Conservation (phyloP, 2,888 invertebrate genomes). For the Macropis europaea region DNA sequence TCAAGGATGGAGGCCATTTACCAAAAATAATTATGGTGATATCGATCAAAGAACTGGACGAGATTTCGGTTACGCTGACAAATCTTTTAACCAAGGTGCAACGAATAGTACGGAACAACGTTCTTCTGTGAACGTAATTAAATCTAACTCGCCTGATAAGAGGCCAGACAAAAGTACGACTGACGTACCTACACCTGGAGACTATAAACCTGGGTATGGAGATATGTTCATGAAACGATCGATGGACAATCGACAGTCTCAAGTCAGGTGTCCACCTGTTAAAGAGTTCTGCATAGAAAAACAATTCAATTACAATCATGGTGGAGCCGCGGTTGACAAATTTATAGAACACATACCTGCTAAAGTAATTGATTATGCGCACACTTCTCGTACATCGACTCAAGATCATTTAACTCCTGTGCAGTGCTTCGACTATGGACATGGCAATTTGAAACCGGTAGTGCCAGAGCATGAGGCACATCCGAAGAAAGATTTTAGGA, state of each 20-base stretch:
- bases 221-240: slow-evolving; percentile 41
- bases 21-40: slow-evolving; percentile 35
- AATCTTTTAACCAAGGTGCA: slow-evolving; percentile 10
- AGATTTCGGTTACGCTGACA: slow-evolving; percentile 12
- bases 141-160: slow-evolving; percentile 24
- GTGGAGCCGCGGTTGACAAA: slow-evolving; percentile 59
- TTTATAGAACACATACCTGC: slow-evolving; percentile 66
- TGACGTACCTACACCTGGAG: slow-evolving; percentile 25
- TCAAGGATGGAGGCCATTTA: slow-evolving; percentile 21
- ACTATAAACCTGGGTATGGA: slow-evolving; percentile 22
- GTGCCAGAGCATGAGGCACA: slow-evolving; percentile 68
- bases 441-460: slow-evolving; percentile 70
- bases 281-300: slow-evolving; percentile 74
- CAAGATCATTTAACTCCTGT: slow-evolving; percentile 67
- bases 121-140: slow-evolving; percentile 4
- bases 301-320: slow-evolving; percentile 78
- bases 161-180: slow-evolving; percentile 23
- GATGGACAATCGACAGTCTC: slow-evolving; percentile 29
- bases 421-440: slow-evolving; percentile 74
- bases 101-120: slow-evolving; percentile 11
- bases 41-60: slow-evolving; percentile 27
- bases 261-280: slow-evolving; percentile 12
- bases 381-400: slow-evolving; percentile 58
- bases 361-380: slow-evolving; percentile 76
- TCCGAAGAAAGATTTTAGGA: slow-evolving; percentile 70